Evolutionary conservation across 1,140 invertebrate genomes (phyloP).

Genomic region (Tetramorium simillimum): DNA sequence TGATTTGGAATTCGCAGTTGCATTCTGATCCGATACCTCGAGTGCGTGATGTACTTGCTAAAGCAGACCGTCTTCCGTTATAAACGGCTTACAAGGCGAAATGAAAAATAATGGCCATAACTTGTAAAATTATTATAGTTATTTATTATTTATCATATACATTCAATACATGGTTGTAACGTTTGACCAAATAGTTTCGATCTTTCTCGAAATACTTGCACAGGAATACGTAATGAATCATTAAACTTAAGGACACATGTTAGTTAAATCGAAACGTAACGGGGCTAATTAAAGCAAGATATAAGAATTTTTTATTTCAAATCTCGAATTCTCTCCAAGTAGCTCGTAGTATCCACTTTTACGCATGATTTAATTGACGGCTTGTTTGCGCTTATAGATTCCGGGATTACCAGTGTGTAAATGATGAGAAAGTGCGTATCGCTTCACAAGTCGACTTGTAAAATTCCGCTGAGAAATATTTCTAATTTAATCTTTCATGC

Average conservation of each 20-base stretch:
- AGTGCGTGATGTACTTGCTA: conserved; percentile 34
- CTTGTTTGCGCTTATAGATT: conserved; percentile 29
- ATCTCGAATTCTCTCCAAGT: conserved; percentile 15
- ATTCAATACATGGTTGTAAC: not conserved
- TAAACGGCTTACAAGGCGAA: not conserved
- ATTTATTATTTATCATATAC: not conserved
- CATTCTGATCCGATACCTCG: conserved; percentile 38
- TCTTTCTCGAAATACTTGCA: not conserved
- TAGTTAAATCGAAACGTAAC: conserved; percentile 19
- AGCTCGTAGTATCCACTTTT: conserved; percentile 8
- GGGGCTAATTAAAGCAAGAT: conserved; percentile 15
- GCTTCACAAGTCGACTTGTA: conserved; percentile 5
- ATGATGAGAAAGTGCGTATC: conserved; percentile 47
- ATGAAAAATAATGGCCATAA: not conserved
- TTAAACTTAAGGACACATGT: not conserved
- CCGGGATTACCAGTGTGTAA: conserved; percentile 34
- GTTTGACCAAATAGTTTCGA: not conserved
- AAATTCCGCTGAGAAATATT: conserved; percentile 7
- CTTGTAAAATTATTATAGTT: not conserved
- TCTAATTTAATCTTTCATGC: conserved; percentile 3
- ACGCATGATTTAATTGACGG: conserved; percentile 29
- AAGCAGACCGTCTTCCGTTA: conserved; percentile 1
- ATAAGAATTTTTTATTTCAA: not conserved
- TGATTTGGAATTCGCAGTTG: conserved; percentile 49
- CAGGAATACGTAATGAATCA: not conserved